phyloP scores from a whole-genome alignment of 2,113 vertebrate genomes.

The Jacana jacana region DNA sequence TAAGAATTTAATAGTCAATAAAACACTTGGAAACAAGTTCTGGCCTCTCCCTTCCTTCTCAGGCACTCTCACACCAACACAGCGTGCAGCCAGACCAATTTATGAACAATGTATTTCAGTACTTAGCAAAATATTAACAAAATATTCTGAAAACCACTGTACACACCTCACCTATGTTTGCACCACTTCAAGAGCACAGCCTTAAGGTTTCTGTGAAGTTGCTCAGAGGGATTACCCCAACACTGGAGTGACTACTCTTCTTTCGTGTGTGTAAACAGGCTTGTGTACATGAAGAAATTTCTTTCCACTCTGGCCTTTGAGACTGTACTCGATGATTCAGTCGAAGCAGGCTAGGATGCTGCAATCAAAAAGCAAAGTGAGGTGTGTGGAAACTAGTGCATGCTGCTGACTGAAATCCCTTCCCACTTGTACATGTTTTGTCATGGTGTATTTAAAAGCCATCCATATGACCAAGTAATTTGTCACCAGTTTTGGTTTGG shows the following conservation, averaged over 20 bases:
- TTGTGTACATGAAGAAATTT: not conserved
- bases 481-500: not conserved
- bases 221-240: not conserved
- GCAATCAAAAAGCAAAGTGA: not conserved
- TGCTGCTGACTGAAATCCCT: not conserved
- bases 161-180: not conserved
- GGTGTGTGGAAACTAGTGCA: not conserved
- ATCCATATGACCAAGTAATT: not conserved
- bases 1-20: slow-evolving; percentile 8
- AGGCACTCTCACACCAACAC: not conserved
- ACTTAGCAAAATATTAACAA: not conserved
- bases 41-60: slow-evolving; percentile 5
- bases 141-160: not conserved
- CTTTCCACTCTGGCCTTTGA: not conserved
- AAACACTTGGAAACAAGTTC: slow-evolving; percentile 15
- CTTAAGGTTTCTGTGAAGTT: not conserved
- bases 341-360: not conserved
- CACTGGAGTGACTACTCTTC: not conserved
- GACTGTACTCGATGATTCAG: not conserved
- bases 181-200: not conserved
- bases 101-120: not conserved
- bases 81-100: not conserved
- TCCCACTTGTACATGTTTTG: not conserved
- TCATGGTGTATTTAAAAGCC: not conserved
- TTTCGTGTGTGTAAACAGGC: not conserved